phyloP scores from a whole-genome alignment of 2,113 vertebrate species.

The Gasterosteus nipponicus region DNA sequence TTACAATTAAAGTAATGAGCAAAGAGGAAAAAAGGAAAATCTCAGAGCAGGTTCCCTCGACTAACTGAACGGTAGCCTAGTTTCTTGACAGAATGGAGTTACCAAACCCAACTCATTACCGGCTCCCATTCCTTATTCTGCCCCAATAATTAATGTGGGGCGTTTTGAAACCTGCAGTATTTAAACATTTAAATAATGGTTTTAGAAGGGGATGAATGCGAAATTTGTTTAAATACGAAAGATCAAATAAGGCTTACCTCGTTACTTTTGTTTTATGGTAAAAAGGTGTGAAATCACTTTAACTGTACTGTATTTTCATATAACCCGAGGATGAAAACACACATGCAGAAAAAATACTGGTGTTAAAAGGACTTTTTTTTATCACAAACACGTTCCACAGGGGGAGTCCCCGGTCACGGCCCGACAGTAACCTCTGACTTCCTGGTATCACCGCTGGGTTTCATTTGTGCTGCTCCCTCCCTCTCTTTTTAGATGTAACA shows the following conservation, averaged over 20 bases:
- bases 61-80: constrained; percentile 81
- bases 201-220: constrained; percentile 63
- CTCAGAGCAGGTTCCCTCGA: constrained; percentile 77
- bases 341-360: neutral
- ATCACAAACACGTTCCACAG: constrained; percentile 19
- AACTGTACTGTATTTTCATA: neutral
- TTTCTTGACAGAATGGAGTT: constrained; percentile 78
- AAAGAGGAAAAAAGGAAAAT: constrained; percentile 81
- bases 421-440: constrained; percentile 58
- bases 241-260: constrained; percentile 43
- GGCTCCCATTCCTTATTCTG: constrained; percentile 68
- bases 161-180: constrained; percentile 68
- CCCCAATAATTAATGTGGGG: constrained; percentile 77
- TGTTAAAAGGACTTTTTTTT: constrained; percentile 19
- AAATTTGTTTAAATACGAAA: constrained; percentile 63
- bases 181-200: constrained; percentile 73
- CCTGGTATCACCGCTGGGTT: constrained; percentile 53
- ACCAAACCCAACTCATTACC: constrained; percentile 75
- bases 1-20: constrained; percentile 87
- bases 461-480: constrained; percentile 58
- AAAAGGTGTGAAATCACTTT: constrained; percentile 10
- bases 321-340: neutral
- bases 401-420: constrained; percentile 34
- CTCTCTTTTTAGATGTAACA: constrained; percentile 56
- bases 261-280: constrained; percentile 53